Evolutionary conservation across 1,140 invertebrate genomes (phyloP).

Genomic region (Heterodera schachtii): DNA sequence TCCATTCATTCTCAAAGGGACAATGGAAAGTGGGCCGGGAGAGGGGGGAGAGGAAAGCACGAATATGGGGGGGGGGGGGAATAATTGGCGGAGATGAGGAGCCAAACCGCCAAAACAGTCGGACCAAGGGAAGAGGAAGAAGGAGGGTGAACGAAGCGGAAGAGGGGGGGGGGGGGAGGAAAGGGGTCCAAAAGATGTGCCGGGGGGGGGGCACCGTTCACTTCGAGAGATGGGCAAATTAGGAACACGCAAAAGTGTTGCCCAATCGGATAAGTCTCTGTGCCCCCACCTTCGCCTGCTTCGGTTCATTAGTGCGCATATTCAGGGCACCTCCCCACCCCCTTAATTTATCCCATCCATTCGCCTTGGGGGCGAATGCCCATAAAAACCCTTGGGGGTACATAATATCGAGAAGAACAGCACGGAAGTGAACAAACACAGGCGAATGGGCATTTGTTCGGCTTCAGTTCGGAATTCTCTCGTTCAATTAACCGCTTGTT

Average conservation of each 20-base stretch:
- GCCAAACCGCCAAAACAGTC: constrained; percentile 11
- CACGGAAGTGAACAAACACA: no score
- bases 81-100: constrained; percentile 11
- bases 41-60: neutral
- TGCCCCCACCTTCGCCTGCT: neutral
- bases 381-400: no score
- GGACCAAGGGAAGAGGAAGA: neutral
- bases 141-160: neutral
- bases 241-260: neutral
- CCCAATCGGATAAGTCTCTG: neutral
- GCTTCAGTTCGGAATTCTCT: no score
- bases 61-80: constrained; percentile 1
- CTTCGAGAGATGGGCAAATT: neutral
- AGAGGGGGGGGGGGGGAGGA: neutral
- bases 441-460: no score
- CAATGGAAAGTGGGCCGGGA: neutral
- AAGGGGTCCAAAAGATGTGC: neutral
- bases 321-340: neutral
- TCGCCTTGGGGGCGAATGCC: no score
- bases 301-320: neutral
- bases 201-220: neutral
- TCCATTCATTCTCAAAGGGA: constrained; percentile 6
- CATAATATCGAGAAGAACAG: no score
- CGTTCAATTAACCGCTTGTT: no score
- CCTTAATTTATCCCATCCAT: no score